These are phyloP conservation scores for Thymallus thymallus DNA, from an alignment of 2,113 vertebrate species.

Conservation along the genomic window DNA sequence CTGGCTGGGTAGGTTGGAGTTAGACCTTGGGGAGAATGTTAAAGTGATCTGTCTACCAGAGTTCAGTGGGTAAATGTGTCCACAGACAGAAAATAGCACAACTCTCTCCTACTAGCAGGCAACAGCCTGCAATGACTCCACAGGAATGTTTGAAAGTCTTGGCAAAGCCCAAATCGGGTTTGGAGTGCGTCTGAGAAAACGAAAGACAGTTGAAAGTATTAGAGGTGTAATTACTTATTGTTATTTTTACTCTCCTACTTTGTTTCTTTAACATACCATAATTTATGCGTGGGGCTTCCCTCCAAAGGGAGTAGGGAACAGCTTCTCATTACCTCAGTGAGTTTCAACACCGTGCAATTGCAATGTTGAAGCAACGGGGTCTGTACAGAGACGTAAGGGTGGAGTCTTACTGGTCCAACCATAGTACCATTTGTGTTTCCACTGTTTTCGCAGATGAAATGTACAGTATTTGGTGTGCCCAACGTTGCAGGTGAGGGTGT, in stretches of 20 bases:
- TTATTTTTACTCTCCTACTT: neutral
- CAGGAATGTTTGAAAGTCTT: constrained; percentile 24
- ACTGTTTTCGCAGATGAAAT: neutral
- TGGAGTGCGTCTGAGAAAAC: constrained; percentile 9
- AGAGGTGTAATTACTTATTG: neutral
- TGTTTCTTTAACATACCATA: neutral
- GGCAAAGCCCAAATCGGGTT: neutral
- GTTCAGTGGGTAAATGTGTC: neutral
- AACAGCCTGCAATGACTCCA: neutral
- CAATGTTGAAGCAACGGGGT: constrained; percentile 1
- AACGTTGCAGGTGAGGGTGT: neutral
- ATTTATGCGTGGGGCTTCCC: neutral
- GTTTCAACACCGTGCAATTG: neutral
- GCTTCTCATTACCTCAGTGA: neutral
- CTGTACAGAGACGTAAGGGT: neutral
- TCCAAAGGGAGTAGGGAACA: neutral
- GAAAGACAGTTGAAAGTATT: neutral
- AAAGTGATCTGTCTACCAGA: neutral
- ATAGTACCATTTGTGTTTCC: neutral
- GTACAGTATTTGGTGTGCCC: neutral
- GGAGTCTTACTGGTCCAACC: neutral
- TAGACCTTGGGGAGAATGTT: neutral
- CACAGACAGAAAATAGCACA: neutral
- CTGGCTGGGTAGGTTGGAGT: neutral
- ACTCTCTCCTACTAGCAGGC: neutral